phyloP scores from a whole-genome alignment of 2,888 invertebrate species.

The Scaptomyza tumidula region DNA sequence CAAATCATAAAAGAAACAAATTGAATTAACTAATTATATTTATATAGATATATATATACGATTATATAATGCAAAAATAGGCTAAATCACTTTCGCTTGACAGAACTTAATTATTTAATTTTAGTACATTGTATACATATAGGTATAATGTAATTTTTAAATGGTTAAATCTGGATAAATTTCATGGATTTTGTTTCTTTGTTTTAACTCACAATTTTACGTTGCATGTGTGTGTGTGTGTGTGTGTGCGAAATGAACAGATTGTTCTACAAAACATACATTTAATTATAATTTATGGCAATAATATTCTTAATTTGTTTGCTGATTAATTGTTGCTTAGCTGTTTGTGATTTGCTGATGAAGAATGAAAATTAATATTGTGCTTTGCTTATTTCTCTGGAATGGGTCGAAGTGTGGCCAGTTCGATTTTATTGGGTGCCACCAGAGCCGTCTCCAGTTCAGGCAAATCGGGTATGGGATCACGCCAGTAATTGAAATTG shows the following conservation, averaged over 20 bases:
- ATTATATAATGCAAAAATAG: slow-evolving; percentile 27
- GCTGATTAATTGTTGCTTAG: no score
- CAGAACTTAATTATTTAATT: slow-evolving; percentile 14
- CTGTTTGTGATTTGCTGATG: no score
- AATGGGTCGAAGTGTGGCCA: slow-evolving; percentile 80
- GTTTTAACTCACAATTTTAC: not conserved
- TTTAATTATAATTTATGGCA: no score
- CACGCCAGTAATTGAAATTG: slow-evolving; percentile 96
- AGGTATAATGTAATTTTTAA: slow-evolving; percentile 30
- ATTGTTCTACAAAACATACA: no score
- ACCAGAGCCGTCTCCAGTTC: slow-evolving; percentile 67
- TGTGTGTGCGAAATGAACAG: slow-evolving; percentile 10
- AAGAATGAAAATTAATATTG: no score
- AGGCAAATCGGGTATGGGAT: slow-evolving; percentile 89
- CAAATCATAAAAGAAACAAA: slow-evolving; percentile 3
- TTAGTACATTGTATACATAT: slow-evolving; percentile 36
- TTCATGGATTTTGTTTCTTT: not conserved
- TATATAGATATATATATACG: no score
- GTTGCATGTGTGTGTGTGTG: slow-evolving; percentile 5
- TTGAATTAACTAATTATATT: slow-evolving; percentile 21
- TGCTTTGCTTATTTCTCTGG: slow-evolving; percentile 78
- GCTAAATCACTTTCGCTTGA: slow-evolving; percentile 44
- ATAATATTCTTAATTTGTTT: no score
- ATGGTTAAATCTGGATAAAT: slow-evolving; percentile 9
- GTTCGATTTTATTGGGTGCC: slow-evolving; percentile 48